Evolutionary conservation across 2,888 invertebrate genomes (phyloP), one percentile per base, ranked within the genome.

Genomic region (Molorchus minor): DNA sequence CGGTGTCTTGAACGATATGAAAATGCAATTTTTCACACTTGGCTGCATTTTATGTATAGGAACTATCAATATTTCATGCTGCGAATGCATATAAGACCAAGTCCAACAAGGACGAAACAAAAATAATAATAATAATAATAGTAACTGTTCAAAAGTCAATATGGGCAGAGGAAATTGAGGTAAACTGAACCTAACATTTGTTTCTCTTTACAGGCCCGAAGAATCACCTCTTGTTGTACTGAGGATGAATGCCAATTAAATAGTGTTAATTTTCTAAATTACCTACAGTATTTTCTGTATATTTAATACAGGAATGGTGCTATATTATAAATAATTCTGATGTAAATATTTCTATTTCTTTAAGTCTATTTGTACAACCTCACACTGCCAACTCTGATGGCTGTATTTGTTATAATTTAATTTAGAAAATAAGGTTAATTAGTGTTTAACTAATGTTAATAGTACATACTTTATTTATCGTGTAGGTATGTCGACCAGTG

Each of bases 401-500:
- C 49, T 25, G 38, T 49, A 20, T 30, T n/a, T 43, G 55, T 55
- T 55, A 45, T 21, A 38, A 25, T n/a, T 8, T 49, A 47, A 36
- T 33, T 19, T 30, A 25, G 36, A 49, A 35, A 36, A 30, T 41
- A 29, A 21, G 35, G 12, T 35, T 69, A 69, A n/a, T n/a, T n/a
- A 63, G 64, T 67, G 70, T 69, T 65, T 71, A 69, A 70, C 63
- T 68, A 54, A 64, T 47, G 62, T 65, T 60, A 64, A 57, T 65
- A 59, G 54, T 64, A 64, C 61, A 61, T 69, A 64, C 64, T 69
- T 66, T 67, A 71, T 66, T 58, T 70, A n/a, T n/a, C n/a, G n/a
- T n/a, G n/a, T n/a, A n/a, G n/a, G n/a, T n/a, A n/a, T n/a, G 71
- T 70, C 70, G 67, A 68, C 65, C 65, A 67, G 68, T 72, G 72